phyloP scores from a whole-genome alignment of 2,888 invertebrate genomes.

The Agriotes lineatus region DNA sequence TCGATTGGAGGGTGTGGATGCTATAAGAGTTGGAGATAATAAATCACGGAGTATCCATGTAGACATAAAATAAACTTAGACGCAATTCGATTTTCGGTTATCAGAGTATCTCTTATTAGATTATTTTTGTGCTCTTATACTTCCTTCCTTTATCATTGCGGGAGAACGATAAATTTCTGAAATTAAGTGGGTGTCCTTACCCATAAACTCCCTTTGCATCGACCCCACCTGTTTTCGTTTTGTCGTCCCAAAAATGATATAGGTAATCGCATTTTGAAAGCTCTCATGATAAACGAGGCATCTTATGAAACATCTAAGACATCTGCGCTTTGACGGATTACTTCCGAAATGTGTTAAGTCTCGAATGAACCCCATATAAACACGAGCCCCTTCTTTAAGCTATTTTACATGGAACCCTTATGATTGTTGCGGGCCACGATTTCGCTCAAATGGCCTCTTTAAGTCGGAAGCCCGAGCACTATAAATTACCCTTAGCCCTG shows the following conservation, averaged over 20 bases:
- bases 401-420: conserved; percentile 6
- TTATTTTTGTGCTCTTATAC: not conserved
- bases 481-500: not conserved
- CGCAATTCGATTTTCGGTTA: not conserved
- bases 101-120: not conserved
- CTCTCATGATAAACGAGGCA: conserved; percentile 20
- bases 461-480: not conserved
- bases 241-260: conserved; percentile 8
- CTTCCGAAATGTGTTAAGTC: conserved; percentile 18
- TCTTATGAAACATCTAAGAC: conserved; percentile 28
- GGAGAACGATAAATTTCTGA: not conserved
- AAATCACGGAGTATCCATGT: not conserved
- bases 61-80: conserved; percentile 1
- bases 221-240: conserved; percentile 2
- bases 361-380: conserved; percentile 6
- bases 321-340: conserved; percentile 26
- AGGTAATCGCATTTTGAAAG: conserved; percentile 17
- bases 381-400: not conserved
- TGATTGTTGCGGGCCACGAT: conserved; percentile 1
- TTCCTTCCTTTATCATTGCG: not conserved
- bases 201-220: not conserved
- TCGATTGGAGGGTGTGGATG: not conserved
- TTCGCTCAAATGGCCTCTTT: not conserved
- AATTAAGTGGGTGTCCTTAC: not conserved
- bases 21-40: not conserved